Evolutionary conservation across 2,797 vertebrate genomes (phyloP), one percentile per base, ranked within the genome.

Genomic region (Gastrophryne carolinensis): DNA sequence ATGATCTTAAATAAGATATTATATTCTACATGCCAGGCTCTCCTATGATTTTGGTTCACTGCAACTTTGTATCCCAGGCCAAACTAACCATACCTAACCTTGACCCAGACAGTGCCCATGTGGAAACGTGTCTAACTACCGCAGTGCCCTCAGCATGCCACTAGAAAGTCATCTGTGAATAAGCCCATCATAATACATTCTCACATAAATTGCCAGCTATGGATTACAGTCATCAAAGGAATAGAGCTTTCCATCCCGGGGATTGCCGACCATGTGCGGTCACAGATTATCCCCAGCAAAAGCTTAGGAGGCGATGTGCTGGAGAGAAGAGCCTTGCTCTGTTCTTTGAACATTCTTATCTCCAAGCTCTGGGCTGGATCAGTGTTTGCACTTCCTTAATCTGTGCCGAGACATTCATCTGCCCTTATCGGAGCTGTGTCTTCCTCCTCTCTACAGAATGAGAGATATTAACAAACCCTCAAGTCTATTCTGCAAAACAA

Each of bases 331-430:
- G 8, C 21, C 15, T 56, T 23, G 7, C 32, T 21, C n/a, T 24
- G 17, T 5, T 23, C 62, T 74, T 74, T 74, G 72, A 74, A 65
- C 49, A 15, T 27, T 66, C 27, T 41, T 74, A 54, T 74, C 50
- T 65, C 6, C 4, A 17, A 24, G 26, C 21, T 35, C 3, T 21
- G 37, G 30, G 61, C 62, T 21, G 21, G 23, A 54, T 63, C 27
- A 50, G 21, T 73, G 35, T 24, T 47, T 52, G 65, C 29, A 49
- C 52, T 2, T 11, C 44, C 24, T n/a, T 74, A 34, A 47, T 66
- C 72, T 49, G 50, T 32, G 52, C 61, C 47, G 13, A 74, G 57
- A 32, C 60, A 54, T 65, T n/a, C 3, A 17, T 57, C 27, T 4
- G 4, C 1, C 11, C 49, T n/a, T 29, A 37, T 52, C 23, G 4